These are phyloP conservation scores for Poecile atricapillus DNA, from an alignment of 2,113 vertebrate species.

Conservation along the genomic window DNA sequence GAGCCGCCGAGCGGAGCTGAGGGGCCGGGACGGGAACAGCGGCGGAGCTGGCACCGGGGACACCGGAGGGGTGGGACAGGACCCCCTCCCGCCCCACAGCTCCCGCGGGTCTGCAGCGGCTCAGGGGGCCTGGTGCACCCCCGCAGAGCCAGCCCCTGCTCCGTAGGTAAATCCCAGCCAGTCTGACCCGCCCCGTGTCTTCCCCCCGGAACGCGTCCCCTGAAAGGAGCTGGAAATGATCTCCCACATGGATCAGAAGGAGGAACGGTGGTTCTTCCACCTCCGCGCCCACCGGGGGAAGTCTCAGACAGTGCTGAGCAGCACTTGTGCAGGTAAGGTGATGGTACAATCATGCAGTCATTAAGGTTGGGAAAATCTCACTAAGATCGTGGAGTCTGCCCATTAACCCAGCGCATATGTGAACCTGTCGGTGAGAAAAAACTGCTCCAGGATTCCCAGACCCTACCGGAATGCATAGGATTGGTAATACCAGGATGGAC, in stretches of 20 bases:
- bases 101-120: not conserved
- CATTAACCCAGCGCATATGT: not conserved
- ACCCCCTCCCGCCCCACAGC: not conserved
- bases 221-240: not conserved
- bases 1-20: not conserved
- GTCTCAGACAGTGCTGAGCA: not conserved
- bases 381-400: not conserved
- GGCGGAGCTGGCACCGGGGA: not conserved
- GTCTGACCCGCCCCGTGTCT: not conserved
- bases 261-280: not conserved
- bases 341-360: not conserved
- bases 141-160: not conserved
- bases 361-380: not conserved
- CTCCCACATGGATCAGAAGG: not conserved
- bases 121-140: not conserved
- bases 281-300: not conserved
- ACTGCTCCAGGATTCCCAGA: not conserved
- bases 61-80: not conserved
- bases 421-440: not conserved
- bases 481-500: rapidly evolving
- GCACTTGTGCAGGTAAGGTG: not conserved
- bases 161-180: not conserved
- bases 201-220: not conserved
- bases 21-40: not conserved
- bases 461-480: rapidly evolving